Evolutionary conservation across 1,140 invertebrate genomes (phyloP).

Genomic region (Drusus annulatus): DNA sequence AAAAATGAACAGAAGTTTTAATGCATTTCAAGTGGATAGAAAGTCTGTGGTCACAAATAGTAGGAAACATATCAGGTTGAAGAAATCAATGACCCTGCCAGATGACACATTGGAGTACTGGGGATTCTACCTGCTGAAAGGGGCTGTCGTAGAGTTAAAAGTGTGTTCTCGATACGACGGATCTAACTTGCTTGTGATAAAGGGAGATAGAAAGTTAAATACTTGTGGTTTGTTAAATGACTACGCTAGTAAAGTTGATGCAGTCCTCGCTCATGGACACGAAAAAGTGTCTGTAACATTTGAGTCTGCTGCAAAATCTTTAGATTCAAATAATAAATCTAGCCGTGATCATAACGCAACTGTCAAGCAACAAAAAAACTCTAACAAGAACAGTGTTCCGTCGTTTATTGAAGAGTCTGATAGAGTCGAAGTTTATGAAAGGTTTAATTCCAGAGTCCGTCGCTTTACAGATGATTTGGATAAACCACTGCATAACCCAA

Average conservation of each 20-base stretch:
- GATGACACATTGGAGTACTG: slow-evolving; percentile 91
- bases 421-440: slow-evolving; percentile 6
- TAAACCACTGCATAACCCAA: slow-evolving; percentile 70
- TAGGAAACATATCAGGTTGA: slow-evolving; percentile 82
- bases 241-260: slow-evolving; percentile 75
- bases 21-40: slow-evolving; percentile 84
- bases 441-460: background rate
- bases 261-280: slow-evolving; percentile 73
- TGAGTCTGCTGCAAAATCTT: slow-evolving; percentile 72
- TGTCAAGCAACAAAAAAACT: background rate
- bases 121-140: slow-evolving; percentile 88
- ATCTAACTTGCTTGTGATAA: slow-evolving; percentile 83
- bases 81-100: slow-evolving; percentile 85
- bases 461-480: slow-evolving; percentile 11
- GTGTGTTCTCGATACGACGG: slow-evolving; percentile 86
- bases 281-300: slow-evolving; percentile 80
- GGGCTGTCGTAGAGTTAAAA: slow-evolving; percentile 81
- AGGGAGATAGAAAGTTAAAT: slow-evolving; percentile 81
- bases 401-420: background rate
- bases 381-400: background rate
- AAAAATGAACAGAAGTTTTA: slow-evolving; percentile 84
- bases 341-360: no score
- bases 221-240: slow-evolving; percentile 84
- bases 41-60: slow-evolving; percentile 78
- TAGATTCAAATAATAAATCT: background rate